phyloP scores from a whole-genome alignment of 2,888 invertebrate genomes.

The Drosophila atripex region DNA sequence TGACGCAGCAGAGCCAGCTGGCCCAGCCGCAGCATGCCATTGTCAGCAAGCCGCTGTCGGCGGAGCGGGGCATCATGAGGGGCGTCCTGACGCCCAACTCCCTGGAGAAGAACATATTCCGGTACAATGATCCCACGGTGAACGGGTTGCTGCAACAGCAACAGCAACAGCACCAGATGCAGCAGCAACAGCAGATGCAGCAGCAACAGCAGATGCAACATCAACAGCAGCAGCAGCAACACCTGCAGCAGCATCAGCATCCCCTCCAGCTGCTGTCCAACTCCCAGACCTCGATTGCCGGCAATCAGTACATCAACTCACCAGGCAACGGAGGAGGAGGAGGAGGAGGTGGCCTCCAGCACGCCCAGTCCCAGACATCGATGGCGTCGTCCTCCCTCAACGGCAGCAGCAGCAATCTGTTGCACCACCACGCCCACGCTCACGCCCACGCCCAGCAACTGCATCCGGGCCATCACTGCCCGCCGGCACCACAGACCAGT shows the following conservation, averaged over 20 bases:
- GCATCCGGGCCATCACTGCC: slow-evolving; percentile 68
- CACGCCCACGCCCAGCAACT: slow-evolving; percentile 18
- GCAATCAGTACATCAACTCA: slow-evolving; percentile 61
- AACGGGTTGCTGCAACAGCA: slow-evolving; percentile 80
- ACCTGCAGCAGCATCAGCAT: slow-evolving; percentile 64
- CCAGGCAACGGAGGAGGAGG: slow-evolving; percentile 51
- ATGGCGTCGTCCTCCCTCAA: slow-evolving; percentile 82
- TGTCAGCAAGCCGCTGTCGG: slow-evolving; percentile 79
- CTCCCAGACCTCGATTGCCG: slow-evolving; percentile 81
- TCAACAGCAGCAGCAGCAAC: slow-evolving; percentile 64
- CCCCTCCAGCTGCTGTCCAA: slow-evolving; percentile 70
- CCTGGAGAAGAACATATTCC: slow-evolving; percentile 83
- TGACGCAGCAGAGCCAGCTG: slow-evolving; percentile 74
- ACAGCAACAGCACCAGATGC: slow-evolving; percentile 62
- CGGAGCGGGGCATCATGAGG: slow-evolving; percentile 83
- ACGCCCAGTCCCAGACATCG: slow-evolving; percentile 84
- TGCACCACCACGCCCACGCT: slow-evolving; percentile 53
- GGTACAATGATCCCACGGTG: slow-evolving; percentile 84
- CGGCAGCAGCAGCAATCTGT: slow-evolving; percentile 71
- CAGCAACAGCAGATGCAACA: slow-evolving; percentile 72
- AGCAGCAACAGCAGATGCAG: slow-evolving; percentile 62
- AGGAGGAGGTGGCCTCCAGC: slow-evolving; percentile 71
- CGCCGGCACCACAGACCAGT: slow-evolving; percentile 80
- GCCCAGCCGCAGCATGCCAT: slow-evolving; percentile 82
- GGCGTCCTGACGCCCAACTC: slow-evolving; percentile 84